Conservation (phyloP, 2,888 invertebrate species). For the Tribolium freemani region DNA sequence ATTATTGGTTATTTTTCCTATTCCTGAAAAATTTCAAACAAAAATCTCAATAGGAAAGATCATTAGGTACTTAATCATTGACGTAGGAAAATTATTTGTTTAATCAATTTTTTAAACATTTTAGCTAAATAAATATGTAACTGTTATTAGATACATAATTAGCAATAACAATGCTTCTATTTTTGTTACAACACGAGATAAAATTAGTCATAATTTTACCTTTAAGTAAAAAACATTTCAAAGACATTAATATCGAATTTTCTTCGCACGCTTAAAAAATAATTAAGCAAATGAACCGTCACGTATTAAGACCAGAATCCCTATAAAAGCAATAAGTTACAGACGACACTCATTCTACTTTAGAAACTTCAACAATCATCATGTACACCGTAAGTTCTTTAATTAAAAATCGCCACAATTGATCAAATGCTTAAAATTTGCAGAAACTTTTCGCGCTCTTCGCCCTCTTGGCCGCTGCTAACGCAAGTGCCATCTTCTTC, state of each 20-base stretch:
- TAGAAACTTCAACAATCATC: not conserved
- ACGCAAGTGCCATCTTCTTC: conserved; percentile 2
- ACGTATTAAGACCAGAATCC: not conserved
- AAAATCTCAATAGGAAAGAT: too few species aligned
- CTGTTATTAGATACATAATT: too few species aligned
- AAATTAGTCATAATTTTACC: not conserved
- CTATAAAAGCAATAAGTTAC: conserved; percentile 16
- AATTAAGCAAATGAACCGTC: conserved; percentile 2
- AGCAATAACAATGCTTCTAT: not conserved
- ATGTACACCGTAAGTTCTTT: conserved; percentile 19
- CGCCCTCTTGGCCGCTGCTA: conserved; percentile 21
- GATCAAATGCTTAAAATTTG: not conserved
- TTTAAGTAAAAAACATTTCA: not conserved
- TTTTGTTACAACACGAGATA: not conserved
- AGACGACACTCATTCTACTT: not conserved
- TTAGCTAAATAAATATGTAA: too few species aligned
- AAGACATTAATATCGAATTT: conserved; percentile 4
- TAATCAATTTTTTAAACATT: too few species aligned
- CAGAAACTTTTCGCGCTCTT: conserved; percentile 17
- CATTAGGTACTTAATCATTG: too few species aligned
- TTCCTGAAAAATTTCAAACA: too few species aligned
- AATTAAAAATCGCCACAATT: not conserved
- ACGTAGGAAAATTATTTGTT: too few species aligned
- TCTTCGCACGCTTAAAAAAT: conserved; percentile 14
- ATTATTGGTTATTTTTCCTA: too few species aligned